A percentile compares a stretch with the other conserved stretches of the same genome.
These are phyloP conservation scores for Alsophila aescularia DNA, from an alignment of 2,888 invertebrate species.

Conservation along the genomic window DNA sequence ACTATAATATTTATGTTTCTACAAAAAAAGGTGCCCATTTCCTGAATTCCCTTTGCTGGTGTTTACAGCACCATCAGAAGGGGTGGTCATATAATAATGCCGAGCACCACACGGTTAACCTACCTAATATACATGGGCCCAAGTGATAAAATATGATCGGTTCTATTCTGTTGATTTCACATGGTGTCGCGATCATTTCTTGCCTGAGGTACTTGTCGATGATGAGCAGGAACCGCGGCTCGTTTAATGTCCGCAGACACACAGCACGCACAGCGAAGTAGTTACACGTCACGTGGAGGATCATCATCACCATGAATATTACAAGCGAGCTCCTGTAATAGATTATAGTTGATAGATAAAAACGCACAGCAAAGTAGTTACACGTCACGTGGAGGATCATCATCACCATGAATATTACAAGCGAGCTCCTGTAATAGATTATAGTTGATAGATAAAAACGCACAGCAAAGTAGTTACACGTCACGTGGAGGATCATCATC, in stretches of 20 bases:
- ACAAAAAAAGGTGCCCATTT: too few relatives aligned
- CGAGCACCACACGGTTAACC: too few relatives aligned
- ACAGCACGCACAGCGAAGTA: slow-evolving; percentile 93
- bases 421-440: slow-evolving; percentile 86
- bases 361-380: slow-evolving; percentile 87
- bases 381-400: slow-evolving; percentile 92
- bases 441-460: too few relatives aligned
- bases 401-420: slow-evolving; percentile 89
- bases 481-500: slow-evolving; percentile 91
- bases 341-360: too few relatives aligned
- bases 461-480: slow-evolving; percentile 88
- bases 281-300: slow-evolving; percentile 93
- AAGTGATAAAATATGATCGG: slow-evolving; percentile 67
- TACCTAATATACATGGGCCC: slow-evolving; percentile 59
- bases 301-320: slow-evolving; percentile 90
- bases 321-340: slow-evolving; percentile 87
- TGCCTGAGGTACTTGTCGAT: slow-evolving; percentile 87
- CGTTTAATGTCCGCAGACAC: slow-evolving; percentile 92
- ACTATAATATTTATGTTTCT: too few relatives aligned
- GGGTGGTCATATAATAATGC: too few relatives aligned
- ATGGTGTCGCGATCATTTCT: slow-evolving; percentile 86
- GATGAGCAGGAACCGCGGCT: slow-evolving; percentile 88
- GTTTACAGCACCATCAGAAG: too few relatives aligned
- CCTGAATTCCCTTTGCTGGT: too few relatives aligned
- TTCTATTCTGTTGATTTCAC: slow-evolving; percentile 88